Conservation (phyloP, 2,888 invertebrate genomes). For the Schizaphis graminum region DNA sequence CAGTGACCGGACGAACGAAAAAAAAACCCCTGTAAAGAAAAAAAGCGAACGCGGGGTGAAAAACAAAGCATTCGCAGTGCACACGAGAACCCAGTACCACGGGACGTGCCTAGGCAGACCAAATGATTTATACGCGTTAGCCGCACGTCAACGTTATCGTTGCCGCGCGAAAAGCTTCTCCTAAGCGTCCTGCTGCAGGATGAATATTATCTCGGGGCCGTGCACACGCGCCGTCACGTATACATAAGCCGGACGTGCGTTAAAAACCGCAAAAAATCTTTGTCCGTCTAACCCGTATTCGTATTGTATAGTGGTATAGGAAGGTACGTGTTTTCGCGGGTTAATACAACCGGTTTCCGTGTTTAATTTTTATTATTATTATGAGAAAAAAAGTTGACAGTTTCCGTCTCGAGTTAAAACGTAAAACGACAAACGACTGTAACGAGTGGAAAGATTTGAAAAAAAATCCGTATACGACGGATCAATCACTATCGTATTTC, state of each 20-base stretch:
- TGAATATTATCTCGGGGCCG: constrained; percentile 42
- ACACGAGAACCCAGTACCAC: neutral
- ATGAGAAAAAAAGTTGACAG: constrained; percentile 51
- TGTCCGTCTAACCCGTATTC: neutral
- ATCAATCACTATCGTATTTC: constrained; percentile 66
- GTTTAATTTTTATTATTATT: constrained; percentile 5
- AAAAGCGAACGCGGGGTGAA: neutral
- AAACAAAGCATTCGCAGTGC: constrained; percentile 45
- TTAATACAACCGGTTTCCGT: constrained; percentile 52
- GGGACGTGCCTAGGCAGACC: constrained; percentile 47
- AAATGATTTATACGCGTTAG: constrained; percentile 57
- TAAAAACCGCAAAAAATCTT: constrained; percentile 47
- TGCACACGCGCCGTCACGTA: constrained; percentile 43
- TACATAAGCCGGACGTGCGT: constrained; percentile 56
- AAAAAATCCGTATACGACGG: constrained; percentile 44
- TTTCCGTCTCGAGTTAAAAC: constrained; percentile 60
- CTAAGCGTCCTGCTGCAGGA: constrained; percentile 8
- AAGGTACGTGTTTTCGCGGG: constrained; percentile 12
- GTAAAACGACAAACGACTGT: constrained; percentile 45
- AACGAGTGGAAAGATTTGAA: constrained; percentile 7
- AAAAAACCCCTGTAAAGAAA: neutral
- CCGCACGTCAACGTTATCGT: constrained; percentile 62
- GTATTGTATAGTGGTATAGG: neutral
- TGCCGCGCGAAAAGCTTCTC: constrained; percentile 39
- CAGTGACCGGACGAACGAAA: neutral